Percentiles rank a stretch among this genome's conserved stretches.
Evolutionary conservation across 2,113 vertebrate species (phyloP).

Genomic region (Oreocharis arfaki): DNA sequence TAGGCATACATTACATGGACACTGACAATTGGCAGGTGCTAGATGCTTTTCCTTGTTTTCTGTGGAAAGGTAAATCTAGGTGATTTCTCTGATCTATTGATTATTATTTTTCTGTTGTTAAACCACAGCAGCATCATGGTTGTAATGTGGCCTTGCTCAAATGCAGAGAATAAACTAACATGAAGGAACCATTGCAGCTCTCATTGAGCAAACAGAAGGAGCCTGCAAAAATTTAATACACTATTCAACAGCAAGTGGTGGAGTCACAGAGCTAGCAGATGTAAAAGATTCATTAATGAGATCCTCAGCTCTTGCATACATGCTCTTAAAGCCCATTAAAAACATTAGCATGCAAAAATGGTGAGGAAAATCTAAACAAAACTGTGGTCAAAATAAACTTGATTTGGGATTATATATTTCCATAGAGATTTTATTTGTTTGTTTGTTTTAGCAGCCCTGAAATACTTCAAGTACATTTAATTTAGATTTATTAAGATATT

Average conservation of each 20-base stretch:
- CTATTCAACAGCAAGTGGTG: conserved; percentile 39
- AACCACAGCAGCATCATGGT: neutral
- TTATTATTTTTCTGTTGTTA: neutral
- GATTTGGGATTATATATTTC: neutral
- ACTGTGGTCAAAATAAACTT: neutral
- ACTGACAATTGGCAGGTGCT: neutral
- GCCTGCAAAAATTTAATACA: neutral
- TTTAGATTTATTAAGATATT: neutral
- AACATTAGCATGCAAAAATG: neutral
- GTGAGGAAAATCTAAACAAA: conserved; percentile 19
- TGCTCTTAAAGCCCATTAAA: neutral
- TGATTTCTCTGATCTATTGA: neutral
- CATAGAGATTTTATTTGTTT: neutral
- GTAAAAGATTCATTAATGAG: conserved; percentile 6
- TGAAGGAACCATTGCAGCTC: neutral
- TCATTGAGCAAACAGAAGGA: neutral
- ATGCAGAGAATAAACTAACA: neutral
- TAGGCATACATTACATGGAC: neutral
- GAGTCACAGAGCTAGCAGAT: conserved; percentile 9
- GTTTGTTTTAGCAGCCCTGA: neutral
- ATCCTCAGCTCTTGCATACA: neutral
- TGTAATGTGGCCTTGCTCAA: neutral
- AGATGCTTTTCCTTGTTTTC: neutral
- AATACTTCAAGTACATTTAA: neutral
- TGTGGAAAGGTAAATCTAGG: neutral